These are phyloP conservation scores for Chelmon rostratus DNA, from an alignment of 2,797 vertebrate genomes.

Conservation along the genomic window DNA sequence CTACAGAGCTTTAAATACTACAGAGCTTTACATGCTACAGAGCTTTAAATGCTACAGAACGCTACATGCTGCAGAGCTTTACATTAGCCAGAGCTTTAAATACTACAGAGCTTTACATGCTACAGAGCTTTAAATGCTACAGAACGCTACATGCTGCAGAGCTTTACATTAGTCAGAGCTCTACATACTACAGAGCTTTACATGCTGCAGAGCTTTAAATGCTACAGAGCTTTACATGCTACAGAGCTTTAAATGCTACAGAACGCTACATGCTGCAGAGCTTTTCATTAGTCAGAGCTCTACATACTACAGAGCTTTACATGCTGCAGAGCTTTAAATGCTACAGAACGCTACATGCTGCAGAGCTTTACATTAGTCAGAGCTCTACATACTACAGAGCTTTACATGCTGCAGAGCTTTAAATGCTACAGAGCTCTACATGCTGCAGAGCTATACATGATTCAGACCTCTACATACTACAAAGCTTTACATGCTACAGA, in stretches of 20 bases:
- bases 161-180: neutral
- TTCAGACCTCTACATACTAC: no score
- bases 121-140: neutral
- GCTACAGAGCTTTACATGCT: neutral
- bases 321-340: neutral
- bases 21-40: conserved; percentile 11
- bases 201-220: conserved; percentile 12
- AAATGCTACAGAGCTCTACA: conserved; percentile 12
- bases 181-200: no score
- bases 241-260: neutral
- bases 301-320: conserved; percentile 7
- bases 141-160: conserved; percentile 13
- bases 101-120: neutral
- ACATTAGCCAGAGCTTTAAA: conserved; percentile 17
- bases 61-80: neutral
- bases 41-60: no score
- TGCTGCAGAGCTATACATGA: neutral
- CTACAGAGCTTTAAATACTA: neutral
- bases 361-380: neutral
- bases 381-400: conserved; percentile 11
- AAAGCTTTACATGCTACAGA: neutral
- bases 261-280: conserved; percentile 12
- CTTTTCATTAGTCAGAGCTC: neutral
- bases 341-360: no score
- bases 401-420: neutral